A percentile compares a stretch with the other conserved stretches of the same genome.
Conservation (phyloP, 2,797 vertebrate species). For the Cossypha dichroa region DNA sequence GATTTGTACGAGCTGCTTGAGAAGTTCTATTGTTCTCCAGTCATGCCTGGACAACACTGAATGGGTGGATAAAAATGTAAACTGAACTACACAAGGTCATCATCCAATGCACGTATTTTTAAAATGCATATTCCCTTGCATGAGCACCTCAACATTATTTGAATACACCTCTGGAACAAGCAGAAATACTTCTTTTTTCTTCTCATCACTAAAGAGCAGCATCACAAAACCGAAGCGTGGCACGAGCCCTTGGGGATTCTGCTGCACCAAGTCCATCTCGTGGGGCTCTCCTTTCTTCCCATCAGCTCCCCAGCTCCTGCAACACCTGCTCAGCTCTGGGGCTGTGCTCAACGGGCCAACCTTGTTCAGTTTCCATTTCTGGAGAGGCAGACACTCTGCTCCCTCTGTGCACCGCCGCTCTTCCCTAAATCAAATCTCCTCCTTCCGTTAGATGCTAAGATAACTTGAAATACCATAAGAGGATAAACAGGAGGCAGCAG, state of each 20-base stretch:
- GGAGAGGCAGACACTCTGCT: background rate
- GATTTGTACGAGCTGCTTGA: background rate
- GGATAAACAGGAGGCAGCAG: background rate
- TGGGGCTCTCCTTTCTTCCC: background rate
- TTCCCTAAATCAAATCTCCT: background rate
- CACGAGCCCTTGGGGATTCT: background rate
- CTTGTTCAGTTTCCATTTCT: background rate
- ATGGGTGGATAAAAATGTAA: background rate
- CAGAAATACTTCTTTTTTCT: background rate
- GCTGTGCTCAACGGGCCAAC: background rate
- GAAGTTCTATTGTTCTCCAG: background rate
- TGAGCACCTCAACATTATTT: background rate
- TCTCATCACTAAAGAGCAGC: background rate
- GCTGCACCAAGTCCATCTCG: fast-evolving
- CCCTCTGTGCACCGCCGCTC: background rate
- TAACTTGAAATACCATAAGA: background rate
- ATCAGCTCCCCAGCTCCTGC: background rate
- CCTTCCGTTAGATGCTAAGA: background rate
- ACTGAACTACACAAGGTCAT: background rate
- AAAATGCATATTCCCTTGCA: background rate
- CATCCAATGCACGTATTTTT: background rate
- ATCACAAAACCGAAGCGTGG: background rate
- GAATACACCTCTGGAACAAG: background rate
- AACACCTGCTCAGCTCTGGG: background rate
- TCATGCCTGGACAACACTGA: background rate